phyloP scores from a whole-genome alignment of 2,888 invertebrate species.

The Lithophane ornitopus region DNA sequence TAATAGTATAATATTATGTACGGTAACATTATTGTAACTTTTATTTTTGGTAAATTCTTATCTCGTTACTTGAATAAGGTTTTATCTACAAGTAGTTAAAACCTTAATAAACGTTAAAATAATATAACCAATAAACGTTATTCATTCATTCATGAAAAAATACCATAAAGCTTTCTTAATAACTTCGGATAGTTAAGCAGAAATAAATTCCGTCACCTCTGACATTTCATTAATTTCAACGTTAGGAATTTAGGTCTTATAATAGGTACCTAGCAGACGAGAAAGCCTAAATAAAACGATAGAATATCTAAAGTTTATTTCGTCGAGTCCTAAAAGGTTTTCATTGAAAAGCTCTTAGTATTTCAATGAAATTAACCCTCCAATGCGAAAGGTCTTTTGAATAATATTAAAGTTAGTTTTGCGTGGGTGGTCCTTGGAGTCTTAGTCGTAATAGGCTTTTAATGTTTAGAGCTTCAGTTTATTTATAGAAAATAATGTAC shows the following conservation, averaged over 20 bases:
- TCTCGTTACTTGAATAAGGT: not conserved
- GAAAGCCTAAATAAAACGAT: slow-evolving; percentile 17
- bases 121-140: no score
- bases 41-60: not conserved
- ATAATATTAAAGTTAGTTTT: slow-evolving; percentile 18
- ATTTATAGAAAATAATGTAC: not conserved
- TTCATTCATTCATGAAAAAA: no score
- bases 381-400: not conserved
- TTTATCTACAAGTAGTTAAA: not conserved
- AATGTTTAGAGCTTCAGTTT: slow-evolving; percentile 13
- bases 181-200: not conserved
- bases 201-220: not conserved
- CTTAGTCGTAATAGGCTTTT: not conserved
- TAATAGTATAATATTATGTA: no score
- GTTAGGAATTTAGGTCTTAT: not conserved
- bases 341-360: slow-evolving; percentile 4
- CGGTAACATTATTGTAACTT: no score
- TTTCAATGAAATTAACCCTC: slow-evolving; percentile 17
- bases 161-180: not conserved
- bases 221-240: slow-evolving; percentile 3
- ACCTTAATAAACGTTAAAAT: no score
- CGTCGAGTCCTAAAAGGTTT: slow-evolving; percentile 21
- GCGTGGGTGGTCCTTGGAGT: not conserved
- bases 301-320: slow-evolving; percentile 14
- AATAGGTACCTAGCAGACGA: not conserved